Evolutionary conservation across 1,140 invertebrate species (phyloP).

Genomic region (Lycorma delicatula): DNA sequence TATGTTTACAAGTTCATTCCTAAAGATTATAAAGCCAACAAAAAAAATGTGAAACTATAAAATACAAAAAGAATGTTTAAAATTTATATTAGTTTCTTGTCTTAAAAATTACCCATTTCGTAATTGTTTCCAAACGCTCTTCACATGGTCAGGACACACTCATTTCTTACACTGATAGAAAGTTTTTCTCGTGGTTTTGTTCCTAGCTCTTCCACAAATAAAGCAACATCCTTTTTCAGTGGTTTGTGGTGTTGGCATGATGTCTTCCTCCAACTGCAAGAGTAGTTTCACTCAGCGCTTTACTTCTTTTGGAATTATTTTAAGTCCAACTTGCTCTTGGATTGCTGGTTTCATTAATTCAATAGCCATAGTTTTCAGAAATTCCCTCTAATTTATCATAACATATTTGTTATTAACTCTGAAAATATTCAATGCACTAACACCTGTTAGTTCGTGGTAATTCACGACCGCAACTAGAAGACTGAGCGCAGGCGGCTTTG

Average conservation of each 20-base stretch:
- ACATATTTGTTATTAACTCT: neutral
- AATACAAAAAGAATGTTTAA: neutral
- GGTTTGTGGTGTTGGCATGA: neutral
- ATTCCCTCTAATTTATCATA: conserved; percentile 1
- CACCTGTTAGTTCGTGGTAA: no score
- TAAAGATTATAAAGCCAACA: neutral
- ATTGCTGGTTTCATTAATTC: neutral
- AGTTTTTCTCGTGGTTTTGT: conserved; percentile 6
- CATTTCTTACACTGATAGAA: conserved; percentile 5
- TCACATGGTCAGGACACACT: neutral
- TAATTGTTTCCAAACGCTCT: neutral
- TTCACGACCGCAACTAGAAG: no score
- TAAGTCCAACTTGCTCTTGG: neutral
- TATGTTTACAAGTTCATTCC: neutral
- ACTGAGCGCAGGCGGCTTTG: no score
- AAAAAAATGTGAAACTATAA: neutral
- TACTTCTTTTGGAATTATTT: conserved; percentile 2
- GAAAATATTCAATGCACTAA: neutral
- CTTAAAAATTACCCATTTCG: neutral
- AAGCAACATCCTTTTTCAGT: neutral
- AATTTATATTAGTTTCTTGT: neutral
- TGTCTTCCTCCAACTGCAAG: neutral
- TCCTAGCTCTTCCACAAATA: conserved; percentile 7
- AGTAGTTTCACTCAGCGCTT: neutral
- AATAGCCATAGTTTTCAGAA: conserved; percentile 1